These are phyloP conservation scores for Aurelia coerulea DNA, from an alignment of 30 jellyfish, hydroid and myxozoan genomes.

Conservation along the genomic window DNA sequence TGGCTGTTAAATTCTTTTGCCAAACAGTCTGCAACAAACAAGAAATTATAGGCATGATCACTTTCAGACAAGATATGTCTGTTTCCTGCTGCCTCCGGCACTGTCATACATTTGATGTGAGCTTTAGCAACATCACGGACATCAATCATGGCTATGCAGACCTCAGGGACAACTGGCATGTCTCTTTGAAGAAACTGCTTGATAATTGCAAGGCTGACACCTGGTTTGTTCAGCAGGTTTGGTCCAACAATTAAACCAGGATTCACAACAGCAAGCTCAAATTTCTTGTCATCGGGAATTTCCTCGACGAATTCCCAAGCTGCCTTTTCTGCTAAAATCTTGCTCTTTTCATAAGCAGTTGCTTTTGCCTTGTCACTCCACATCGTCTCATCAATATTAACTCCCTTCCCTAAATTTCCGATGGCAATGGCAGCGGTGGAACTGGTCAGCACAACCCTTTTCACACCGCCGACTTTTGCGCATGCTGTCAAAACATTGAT, in stretches of 20 bases:
- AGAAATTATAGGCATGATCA: conserved; percentile 13
- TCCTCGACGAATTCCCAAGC: conserved; percentile 63
- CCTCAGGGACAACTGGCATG: conserved; percentile 44
- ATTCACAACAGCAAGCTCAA: conserved; percentile 44
- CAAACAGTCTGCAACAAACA: conserved; percentile 14
- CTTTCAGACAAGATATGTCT: conserved; percentile 33
- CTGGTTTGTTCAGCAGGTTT: conserved; percentile 22
- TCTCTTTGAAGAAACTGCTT: conserved; percentile 38
- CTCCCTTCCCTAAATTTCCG: conserved; percentile 32
- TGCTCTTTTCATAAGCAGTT: conserved; percentile 45
- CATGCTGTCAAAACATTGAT: conserved; percentile 57
- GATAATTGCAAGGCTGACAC: conserved; percentile 11
- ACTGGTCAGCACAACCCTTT: conserved; percentile 64
- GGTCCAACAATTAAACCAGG: conserved; percentile 61
- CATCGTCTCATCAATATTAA: conserved; percentile 9
- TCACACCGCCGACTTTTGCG: conserved; percentile 58
- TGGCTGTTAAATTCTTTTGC: conserved; percentile 46
- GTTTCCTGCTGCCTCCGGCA: conserved; percentile 63
- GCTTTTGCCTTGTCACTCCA: conserved; percentile 42
- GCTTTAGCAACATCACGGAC: conserved; percentile 67
- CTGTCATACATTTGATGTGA: conserved; percentile 46
- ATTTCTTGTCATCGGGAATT: conserved; percentile 37
- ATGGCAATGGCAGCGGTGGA: conserved; percentile 41
- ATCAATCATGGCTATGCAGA: conserved; percentile 13
- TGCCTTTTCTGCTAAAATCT: conserved; percentile 51